Evolutionary conservation across 2,113 vertebrate genomes (phyloP).

Genomic region (Dolichallabes microphthalmus): DNA sequence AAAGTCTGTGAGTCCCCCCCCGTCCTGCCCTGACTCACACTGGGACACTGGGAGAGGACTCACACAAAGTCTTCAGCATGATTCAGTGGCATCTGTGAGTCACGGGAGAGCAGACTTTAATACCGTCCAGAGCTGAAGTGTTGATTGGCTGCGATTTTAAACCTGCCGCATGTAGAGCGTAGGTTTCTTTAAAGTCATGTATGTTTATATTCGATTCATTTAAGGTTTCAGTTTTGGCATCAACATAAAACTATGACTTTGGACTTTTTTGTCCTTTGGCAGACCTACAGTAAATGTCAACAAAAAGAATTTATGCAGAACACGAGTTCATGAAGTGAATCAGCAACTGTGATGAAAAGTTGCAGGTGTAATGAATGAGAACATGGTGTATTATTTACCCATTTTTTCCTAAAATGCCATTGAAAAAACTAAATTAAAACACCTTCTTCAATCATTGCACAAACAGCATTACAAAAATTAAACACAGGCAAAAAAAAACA

Average conservation of each 20-base stretch:
- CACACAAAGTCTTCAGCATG: constrained; percentile 26
- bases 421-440: neutral
- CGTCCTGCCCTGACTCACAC: constrained; percentile 14
- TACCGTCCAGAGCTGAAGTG: neutral
- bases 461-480: no score
- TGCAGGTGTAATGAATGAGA: neutral
- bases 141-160: constrained; percentile 15
- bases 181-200: neutral
- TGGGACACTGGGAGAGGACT: constrained; percentile 28
- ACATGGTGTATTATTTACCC: neutral
- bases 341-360: neutral
- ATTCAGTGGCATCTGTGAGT: constrained; percentile 46
- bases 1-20: constrained; percentile 25
- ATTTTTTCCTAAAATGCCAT: neutral
- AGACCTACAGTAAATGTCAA: neutral
- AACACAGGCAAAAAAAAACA: no score
- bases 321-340: neutral
- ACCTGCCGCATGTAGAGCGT: neutral
- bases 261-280: neutral
- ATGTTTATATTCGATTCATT: neutral
- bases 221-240: neutral
- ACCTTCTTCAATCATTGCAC: neutral
- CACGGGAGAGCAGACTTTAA: constrained; percentile 18
- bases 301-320: neutral
- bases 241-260: neutral